Evolutionary conservation across 1,140 invertebrate genomes (phyloP), one percentile per base, ranked within the genome.

Genomic region (Neelides sp.): DNA sequence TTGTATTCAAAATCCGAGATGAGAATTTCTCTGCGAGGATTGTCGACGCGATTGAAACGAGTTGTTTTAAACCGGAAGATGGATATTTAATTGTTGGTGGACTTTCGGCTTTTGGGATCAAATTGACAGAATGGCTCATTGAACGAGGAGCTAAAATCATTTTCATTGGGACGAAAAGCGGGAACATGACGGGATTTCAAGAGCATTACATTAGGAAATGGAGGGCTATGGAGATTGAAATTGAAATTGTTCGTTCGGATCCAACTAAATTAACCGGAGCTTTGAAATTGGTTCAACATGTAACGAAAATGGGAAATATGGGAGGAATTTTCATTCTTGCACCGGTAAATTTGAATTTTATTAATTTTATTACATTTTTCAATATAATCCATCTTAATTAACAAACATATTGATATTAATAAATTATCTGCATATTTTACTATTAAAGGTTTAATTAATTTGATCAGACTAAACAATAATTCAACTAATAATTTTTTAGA

Each of bases 91-190:
- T 98, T 19, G 79, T 75, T 41, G 79, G 92, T 43, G 92, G 92
- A 58, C 74, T 96, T 1, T 93, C 93, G 51, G 93, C 92, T 15
- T 93, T 98, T 68, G 93, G 93, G 36, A 70, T 97, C 20, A 92
- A 97, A 69, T 68, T 98, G 44, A 78, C 81, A 15, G 76, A 91
- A 50, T 98, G 93, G 92, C 68, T 97, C 61, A 75, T 93, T 7
- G 69, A 72, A 15, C 76, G 91, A 40, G 92, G 92, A 7, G 90
- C 85, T 4, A 80, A 73, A 36, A 76, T 81, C 34, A 51, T 78
- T n/a, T 62, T 78, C 3, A 64, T 78, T 1, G 75, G 73, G 3
- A 73, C 73, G n/a, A 64, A 77, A 48, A 68, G 71, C 26, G 73
- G 74, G 4, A 63, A 76, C 8, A 57, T 61, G 28, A 54, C 48